phyloP scores from a whole-genome alignment of 2,113 vertebrate genomes.

The Nesospiza acunhae region DNA sequence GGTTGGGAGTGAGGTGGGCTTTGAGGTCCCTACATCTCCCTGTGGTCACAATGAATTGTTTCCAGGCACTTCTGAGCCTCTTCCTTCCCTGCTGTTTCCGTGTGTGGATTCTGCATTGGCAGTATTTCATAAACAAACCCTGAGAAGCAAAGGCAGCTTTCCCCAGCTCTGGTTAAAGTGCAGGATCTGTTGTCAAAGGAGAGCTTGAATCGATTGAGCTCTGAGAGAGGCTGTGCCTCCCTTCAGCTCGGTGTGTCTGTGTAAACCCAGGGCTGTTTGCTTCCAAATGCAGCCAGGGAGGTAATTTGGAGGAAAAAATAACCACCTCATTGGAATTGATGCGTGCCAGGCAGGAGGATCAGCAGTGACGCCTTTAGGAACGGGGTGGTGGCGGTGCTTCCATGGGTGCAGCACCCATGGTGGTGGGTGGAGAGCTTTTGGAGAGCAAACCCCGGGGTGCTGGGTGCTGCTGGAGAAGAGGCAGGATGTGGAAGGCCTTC shows the following conservation, averaged over 20 bases:
- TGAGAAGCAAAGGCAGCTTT: background rate
- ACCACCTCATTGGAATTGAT: background rate
- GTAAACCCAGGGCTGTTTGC: background rate
- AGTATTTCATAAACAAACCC: background rate
- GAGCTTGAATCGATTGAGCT: background rate
- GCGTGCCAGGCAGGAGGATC: background rate
- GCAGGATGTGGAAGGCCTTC: background rate
- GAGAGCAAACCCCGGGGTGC: accelerated
- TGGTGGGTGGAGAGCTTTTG: background rate
- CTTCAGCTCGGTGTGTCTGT: background rate
- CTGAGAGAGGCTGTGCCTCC: background rate
- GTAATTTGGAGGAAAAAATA: background rate
- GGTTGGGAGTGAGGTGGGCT: background rate
- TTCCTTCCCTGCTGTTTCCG: background rate
- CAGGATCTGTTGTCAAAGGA: background rate
- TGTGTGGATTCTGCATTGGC: background rate
- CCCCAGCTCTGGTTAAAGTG: background rate
- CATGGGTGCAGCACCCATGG: background rate
- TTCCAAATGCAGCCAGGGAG: background rate
- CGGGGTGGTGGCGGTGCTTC: background rate
- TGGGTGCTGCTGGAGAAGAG: background rate
- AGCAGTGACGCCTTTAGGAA: background rate
- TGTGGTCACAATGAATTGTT: background rate
- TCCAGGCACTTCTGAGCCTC: background rate
- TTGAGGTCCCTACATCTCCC: background rate